phyloP scores from a whole-genome alignment of 2,797 vertebrate species.

The Myotis daubentonii region DNA sequence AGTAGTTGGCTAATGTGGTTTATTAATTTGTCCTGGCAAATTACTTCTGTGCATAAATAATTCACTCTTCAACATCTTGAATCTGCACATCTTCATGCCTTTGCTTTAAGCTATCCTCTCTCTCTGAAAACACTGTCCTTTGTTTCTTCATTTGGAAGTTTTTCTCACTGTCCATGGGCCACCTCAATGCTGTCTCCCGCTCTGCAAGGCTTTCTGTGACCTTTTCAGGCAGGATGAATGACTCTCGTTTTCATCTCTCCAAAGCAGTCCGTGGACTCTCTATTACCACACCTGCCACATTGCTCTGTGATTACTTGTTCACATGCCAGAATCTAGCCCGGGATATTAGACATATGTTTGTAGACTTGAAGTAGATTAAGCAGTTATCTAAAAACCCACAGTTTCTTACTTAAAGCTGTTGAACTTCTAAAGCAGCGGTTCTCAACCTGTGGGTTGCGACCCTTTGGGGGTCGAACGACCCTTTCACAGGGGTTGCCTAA shows the following conservation, averaged over 20 bases:
- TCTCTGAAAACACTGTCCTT: neutral
- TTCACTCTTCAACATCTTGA: neutral
- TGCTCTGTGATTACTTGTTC: conserved; percentile 57
- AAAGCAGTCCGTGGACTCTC: conserved; percentile 9
- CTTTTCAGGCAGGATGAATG: neutral
- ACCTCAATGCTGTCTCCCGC: neutral
- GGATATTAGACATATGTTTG: conserved; percentile 35
- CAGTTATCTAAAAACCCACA: neutral
- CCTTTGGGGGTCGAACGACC: too few species aligned
- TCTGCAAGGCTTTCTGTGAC: neutral
- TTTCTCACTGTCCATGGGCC: neutral
- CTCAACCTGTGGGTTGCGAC: too few species aligned
- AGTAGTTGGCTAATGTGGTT: neutral
- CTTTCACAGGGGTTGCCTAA: too few species aligned
- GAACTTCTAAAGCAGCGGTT: neutral
- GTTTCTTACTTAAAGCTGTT: conserved; percentile 24
- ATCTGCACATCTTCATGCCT: neutral
- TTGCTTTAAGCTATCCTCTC: conserved; percentile 18
- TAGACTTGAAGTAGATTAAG: neutral
- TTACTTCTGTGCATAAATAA: conserved; percentile 36
- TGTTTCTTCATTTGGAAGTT: neutral
- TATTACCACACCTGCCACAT: conserved; percentile 15
- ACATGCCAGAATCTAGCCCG: neutral
- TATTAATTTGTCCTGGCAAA: neutral
- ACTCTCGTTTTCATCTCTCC: neutral